Base-by-base conservation (phyloP, 2,888 invertebrate species). In the Zootermopsis nevadensis region DNA sequence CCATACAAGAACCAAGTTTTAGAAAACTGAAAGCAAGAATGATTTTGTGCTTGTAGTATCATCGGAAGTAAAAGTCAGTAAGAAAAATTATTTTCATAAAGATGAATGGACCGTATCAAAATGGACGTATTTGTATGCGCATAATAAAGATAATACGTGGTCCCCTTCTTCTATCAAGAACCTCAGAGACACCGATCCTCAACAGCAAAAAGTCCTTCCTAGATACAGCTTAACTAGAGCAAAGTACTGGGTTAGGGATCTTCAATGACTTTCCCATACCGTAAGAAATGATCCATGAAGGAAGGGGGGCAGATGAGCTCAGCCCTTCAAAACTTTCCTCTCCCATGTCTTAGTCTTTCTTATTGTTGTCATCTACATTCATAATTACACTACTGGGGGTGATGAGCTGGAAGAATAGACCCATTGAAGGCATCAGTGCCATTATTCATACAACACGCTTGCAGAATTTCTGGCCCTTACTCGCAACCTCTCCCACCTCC, bases 331-430 rank as follows among this genome's bases (percentile, higher is more conserved):
- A 69, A 69, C 2, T 33, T 69, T 19, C 67, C 69, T 31, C 31
- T 31, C 31, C 33, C 33, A 3, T 69, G 19, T 33, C 69, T 66
- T 66, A 27, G 6, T 12, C 60, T 60, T 69, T 33, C 33, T 4
- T 74, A n/a, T 74, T 53, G 53, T 31, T 79, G 79, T 79, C 79
- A 66, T 79, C 79, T 60, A 35, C 33, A 79, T 66, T 66, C 79
- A 79, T 79, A 79, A 79, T 79, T 79, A 79, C 66, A 79, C 66
- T 19, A 60, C n/a, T 79, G 79, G 79, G 79, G 79, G 79, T 24
- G 60, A 60, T 79, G 22, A 33, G 10, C 19, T 35, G 19, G 66
- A 30, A 30, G 66, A 66, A 69, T 19, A 33, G 31, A 33, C 33
- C 69, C 2, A 69, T 69, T 69, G 4, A 69, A 33, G 74, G 38